Percentiles rank a stretch among this genome's conserved stretches.
These are phyloP conservation scores for Eupithecia dodoneata DNA, from an alignment of 2,888 invertebrate genomes.

Conservation along the genomic window DNA sequence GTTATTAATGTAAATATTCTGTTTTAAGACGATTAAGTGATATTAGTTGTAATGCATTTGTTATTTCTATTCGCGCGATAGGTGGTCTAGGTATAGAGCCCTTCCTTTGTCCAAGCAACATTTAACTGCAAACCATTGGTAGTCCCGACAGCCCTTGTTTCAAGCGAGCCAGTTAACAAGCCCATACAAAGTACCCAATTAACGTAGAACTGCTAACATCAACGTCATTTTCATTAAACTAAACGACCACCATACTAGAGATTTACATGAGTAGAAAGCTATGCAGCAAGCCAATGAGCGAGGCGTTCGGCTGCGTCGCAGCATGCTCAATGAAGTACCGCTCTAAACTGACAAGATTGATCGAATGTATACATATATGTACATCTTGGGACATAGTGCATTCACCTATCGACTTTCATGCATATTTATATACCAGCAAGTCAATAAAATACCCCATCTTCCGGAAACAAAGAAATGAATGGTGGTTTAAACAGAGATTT, in stretches of 20 bases:
- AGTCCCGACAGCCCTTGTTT: slow-evolving; percentile 19
- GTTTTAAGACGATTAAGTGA: background rate
- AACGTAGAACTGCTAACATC: slow-evolving; percentile 38
- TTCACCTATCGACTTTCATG: slow-evolving; percentile 21
- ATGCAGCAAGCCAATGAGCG: slow-evolving; percentile 39
- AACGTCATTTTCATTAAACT: slow-evolving; percentile 47
- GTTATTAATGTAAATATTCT: background rate
- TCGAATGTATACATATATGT: slow-evolving; percentile 32
- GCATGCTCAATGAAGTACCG: slow-evolving; percentile 35
- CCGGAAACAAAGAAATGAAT: background rate
- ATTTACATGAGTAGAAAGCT: slow-evolving; percentile 55
- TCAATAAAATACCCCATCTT: background rate
- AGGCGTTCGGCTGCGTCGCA: slow-evolving; percentile 34
- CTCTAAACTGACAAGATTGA: slow-evolving; percentile 33
- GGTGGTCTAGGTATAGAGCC: background rate
- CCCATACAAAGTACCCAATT: slow-evolving; percentile 43
- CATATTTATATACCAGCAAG: slow-evolving; percentile 1
- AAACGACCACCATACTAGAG: slow-evolving; percentile 48
- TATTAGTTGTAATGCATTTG: background rate
- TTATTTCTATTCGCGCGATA: background rate
- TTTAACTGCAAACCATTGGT: background rate
- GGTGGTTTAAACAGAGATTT: background rate
- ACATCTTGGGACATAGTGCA: slow-evolving; percentile 25
- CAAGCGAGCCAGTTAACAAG: slow-evolving; percentile 38
- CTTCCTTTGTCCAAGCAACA: background rate